Base-by-base conservation (phyloP, 2,888 invertebrate species). In the Griposia aprilina region DNA sequence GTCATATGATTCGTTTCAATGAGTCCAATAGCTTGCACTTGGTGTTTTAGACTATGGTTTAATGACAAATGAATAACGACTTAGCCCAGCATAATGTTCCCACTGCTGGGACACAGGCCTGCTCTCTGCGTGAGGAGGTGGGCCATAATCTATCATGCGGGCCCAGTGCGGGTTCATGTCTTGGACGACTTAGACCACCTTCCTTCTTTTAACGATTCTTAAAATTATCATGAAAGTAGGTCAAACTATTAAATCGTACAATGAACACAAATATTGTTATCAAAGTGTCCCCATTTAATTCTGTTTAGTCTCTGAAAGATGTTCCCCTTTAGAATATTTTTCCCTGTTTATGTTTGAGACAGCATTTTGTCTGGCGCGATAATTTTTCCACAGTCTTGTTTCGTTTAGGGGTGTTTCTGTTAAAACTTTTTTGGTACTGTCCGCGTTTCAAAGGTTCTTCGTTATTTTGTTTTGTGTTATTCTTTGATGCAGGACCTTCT, bases 311-410 rank as follows among this genome's bases (percentile, higher is more conserved):
- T 73, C 41, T 67, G 60, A 80, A 82, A 83, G 52, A 74, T 74
- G 57, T 82, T 77, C 68, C 23, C 52, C 48, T 79, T 66, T 50
- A 62, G n/a, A 78, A 70, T 79, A 74, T 74, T 86, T 86, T 77
- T 36, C 30, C 50, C 52, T 77, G 41, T 77, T 83, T 79, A 71
- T 77, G 57, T 81, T 71, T 52, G 72, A 69, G 65, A 67, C 36
- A 26, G 20, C 50, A 59, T 73, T 83, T 78, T 66, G 48, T 71
- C 55, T 66, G 55, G 60, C 20, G 52, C 68, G 30, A 71, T 52
- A 74, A 50, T 86, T 86, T 79, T 80, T 69, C 41, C 71, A 60
- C 60, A 66, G 65, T 23, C 41, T 76, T 74, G 62, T 60, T 68
- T 55, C 15, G 20, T 55, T 30, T 30, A 71, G 70, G 78, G 71